Evolutionary conservation across 2,888 invertebrate species (phyloP).

Genomic region (Amiota communis): DNA sequence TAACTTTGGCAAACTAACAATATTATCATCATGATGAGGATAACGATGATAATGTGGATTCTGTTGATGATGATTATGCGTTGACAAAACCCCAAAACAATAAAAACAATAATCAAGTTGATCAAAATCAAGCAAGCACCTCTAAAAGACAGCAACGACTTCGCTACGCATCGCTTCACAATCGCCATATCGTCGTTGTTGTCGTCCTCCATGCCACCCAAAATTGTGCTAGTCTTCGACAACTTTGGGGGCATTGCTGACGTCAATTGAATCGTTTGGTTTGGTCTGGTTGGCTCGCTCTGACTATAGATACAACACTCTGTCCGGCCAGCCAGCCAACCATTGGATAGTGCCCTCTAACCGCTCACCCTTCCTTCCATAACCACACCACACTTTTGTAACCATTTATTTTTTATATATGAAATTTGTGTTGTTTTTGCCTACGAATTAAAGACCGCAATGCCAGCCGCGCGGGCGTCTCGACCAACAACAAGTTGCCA

Average conservation of each 20-base stretch:
- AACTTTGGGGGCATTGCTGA: slow-evolving; percentile 73
- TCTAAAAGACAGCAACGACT: too few relatives aligned
- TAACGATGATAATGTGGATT: not conserved
- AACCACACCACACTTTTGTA: too few relatives aligned
- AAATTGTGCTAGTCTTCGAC: not conserved
- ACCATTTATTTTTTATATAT: too few relatives aligned
- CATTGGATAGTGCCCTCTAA: not conserved
- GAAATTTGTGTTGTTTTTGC: not conserved
- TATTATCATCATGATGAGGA: too few relatives aligned
- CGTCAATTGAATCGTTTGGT: slow-evolving; percentile 60
- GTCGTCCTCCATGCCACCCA: slow-evolving; percentile 9
- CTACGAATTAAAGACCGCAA: slow-evolving; percentile 18
- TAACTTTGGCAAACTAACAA: not conserved
- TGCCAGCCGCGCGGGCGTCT: slow-evolving; percentile 14
- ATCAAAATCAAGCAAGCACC: slow-evolving; percentile 4
- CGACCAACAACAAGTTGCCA: not conserved
- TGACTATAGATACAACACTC: not conserved
- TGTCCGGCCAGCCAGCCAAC: slow-evolving; percentile 1
- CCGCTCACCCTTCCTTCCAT: too few relatives aligned
- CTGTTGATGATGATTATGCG: not conserved
- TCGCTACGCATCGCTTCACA: not conserved
- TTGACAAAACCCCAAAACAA: slow-evolving; percentile 4
- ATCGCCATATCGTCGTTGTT: not conserved
- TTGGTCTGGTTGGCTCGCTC: too few relatives aligned
- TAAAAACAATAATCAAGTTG: not conserved